Conservation (phyloP, 2,888 invertebrate genomes). For the Craniophora ligustri region DNA sequence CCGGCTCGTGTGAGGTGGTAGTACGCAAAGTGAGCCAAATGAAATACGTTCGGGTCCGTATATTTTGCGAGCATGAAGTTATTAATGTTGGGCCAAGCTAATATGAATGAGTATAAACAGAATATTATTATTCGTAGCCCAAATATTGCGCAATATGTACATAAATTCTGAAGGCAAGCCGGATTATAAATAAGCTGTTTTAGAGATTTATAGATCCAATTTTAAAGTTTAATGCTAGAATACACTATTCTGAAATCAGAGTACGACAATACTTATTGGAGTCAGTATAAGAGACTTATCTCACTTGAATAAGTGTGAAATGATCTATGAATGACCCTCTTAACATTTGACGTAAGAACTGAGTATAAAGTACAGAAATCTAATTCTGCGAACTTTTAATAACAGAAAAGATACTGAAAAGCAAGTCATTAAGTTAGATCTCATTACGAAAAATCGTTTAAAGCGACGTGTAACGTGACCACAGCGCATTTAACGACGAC, state of each 20-base stretch:
- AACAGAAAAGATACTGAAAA: slow-evolving; percentile 17
- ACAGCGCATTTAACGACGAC: slow-evolving; percentile 20
- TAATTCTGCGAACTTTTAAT: not conserved
- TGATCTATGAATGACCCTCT: not conserved
- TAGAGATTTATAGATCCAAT: not conserved
- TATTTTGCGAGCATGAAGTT: slow-evolving; percentile 28
- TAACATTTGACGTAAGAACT: not conserved
- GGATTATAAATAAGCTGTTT: slow-evolving; percentile 21
- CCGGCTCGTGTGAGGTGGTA: slow-evolving; percentile 35
- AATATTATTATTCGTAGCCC: slow-evolving; percentile 30
- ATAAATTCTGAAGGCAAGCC: slow-evolving; percentile 3
- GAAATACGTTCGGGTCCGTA: slow-evolving; percentile 24
- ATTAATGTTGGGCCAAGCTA: slow-evolving; percentile 32
- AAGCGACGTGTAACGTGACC: slow-evolving; percentile 22
- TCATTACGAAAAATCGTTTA: slow-evolving; percentile 34
- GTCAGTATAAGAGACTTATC: too few species aligned
- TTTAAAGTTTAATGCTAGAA: not conserved
- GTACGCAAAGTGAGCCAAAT: slow-evolving; percentile 44
- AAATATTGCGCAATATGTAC: slow-evolving; percentile 11
- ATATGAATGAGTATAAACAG: slow-evolving; percentile 25
- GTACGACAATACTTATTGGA: too few species aligned
- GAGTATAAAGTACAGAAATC: not conserved
- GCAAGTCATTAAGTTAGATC: slow-evolving; percentile 15
- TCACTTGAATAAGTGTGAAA: too few species aligned
- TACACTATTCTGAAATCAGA: too few species aligned